Evolutionary conservation across 1,140 invertebrate species (phyloP).

Genomic region (Homarus americanus): DNA sequence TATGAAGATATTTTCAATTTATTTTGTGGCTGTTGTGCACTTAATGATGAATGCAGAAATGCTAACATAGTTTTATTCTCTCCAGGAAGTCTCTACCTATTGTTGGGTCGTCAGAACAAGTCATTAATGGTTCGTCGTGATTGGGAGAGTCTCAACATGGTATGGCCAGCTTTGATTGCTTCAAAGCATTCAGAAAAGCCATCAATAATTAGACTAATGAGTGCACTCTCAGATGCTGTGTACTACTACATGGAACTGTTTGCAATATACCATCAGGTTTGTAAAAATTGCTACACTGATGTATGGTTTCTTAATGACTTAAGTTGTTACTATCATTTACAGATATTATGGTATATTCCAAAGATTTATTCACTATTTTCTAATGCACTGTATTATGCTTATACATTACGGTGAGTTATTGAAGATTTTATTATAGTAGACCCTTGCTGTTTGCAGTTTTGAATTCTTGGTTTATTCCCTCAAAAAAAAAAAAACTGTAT

Average conservation of each 20-base stretch:
- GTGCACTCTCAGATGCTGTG: constrained; percentile 80
- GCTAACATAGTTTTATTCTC: constrained; percentile 44
- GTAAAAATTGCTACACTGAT: neutral
- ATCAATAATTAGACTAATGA: constrained; percentile 87
- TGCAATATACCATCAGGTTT: constrained; percentile 78
- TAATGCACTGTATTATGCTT: no score
- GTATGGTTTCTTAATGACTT: neutral
- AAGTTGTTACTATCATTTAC: neutral
- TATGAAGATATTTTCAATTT: no score
- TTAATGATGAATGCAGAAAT: neutral
- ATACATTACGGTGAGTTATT: no score
- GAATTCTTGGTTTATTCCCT: no score
- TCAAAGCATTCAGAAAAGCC: constrained; percentile 89
- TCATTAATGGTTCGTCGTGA: constrained; percentile 85
- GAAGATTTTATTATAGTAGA: no score
- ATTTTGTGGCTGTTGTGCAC: no score
- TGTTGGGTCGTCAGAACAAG: constrained; percentile 83
- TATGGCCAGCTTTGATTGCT: constrained; percentile 88
- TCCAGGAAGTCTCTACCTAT: constrained; percentile 87
- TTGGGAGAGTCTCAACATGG: constrained; percentile 84
- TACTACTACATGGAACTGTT: constrained; percentile 80
- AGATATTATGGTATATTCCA: no score
- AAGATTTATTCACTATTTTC: no score
- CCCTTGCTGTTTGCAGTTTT: no score
- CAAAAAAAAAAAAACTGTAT: no score